phyloP scores from a whole-genome alignment of 2,888 invertebrate species.

The Leucophora obtusa region DNA sequence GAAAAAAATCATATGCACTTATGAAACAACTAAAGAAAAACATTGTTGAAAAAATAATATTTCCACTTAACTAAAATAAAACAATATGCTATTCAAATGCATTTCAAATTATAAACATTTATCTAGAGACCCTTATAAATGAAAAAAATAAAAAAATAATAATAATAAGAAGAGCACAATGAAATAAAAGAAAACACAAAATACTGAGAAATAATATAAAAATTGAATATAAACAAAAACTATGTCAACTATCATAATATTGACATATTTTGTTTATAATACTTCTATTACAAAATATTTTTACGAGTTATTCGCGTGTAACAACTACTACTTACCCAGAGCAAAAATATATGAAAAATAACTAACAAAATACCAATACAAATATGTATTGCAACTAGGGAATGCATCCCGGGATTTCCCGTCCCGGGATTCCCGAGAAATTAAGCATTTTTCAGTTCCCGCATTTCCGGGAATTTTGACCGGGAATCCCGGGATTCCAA shows the following conservation, averaged over 20 bases:
- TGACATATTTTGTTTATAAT: conserved; percentile 52
- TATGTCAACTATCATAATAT: conserved; percentile 62
- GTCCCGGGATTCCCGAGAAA: too few species aligned
- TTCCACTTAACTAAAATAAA: conserved; percentile 33
- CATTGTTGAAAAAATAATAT: neutral
- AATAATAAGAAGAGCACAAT: neutral
- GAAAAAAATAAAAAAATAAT: neutral
- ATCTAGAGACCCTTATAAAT: conserved; percentile 25
- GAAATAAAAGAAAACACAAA: neutral
- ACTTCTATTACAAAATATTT: conserved; percentile 32
- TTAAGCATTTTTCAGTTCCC: too few species aligned
- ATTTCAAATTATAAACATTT: conserved; percentile 27
- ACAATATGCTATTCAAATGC: conserved; percentile 19
- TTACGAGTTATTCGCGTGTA: conserved; percentile 44
- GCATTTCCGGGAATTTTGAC: too few species aligned
- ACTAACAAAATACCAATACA: conserved; percentile 14
- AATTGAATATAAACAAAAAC: conserved; percentile 48
- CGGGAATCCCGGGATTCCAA: too few species aligned
- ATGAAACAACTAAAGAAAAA: neutral
- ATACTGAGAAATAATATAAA: neutral
- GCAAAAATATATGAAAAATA: neutral
- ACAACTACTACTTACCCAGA: neutral
- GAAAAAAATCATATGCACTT: neutral
- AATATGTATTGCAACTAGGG: conserved; percentile 9
- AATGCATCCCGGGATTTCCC: too few species aligned